phyloP scores from a whole-genome alignment of 2,797 vertebrate genomes.

The Toxotes lorentzi region DNA sequence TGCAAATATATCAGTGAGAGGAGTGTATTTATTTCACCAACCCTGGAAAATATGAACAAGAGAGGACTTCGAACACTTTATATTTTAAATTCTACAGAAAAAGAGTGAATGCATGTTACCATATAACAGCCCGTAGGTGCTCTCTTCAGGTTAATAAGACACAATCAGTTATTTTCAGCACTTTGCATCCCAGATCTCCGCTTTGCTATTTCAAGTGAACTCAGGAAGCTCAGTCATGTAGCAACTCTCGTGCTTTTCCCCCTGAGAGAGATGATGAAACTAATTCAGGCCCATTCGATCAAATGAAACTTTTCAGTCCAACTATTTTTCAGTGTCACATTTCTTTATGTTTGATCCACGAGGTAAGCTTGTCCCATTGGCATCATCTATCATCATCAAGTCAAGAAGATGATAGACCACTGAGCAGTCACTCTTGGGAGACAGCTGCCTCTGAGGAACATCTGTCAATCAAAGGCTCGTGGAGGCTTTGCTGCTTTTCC shows the following conservation, averaged over 20 bases:
- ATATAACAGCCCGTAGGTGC: not conserved
- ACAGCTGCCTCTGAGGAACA: constrained; percentile 69
- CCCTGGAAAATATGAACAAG: constrained; percentile 38
- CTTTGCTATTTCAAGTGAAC: constrained; percentile 32
- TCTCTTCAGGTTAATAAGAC: constrained; percentile 49
- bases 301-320: constrained; percentile 76
- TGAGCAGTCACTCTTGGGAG: constrained; percentile 73
- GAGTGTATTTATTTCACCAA: constrained; percentile 39
- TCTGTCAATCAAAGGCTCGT: constrained; percentile 76
- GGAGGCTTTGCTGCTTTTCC: constrained; percentile 64
- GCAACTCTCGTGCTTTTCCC: constrained; percentile 38
- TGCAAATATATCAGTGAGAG: constrained; percentile 63
- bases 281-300: constrained; percentile 78
- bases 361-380: constrained; percentile 70
- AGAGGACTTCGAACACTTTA: constrained; percentile 10
- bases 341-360: constrained; percentile 82
- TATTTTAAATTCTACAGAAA: not conserved
- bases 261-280: constrained; percentile 70
- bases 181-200: constrained; percentile 27
- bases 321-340: constrained; percentile 84
- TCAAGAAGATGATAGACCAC: constrained; percentile 60
- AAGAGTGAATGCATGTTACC: constrained; percentile 13
- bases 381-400: constrained; percentile 86
- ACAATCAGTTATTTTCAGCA: constrained; percentile 42
- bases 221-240: constrained; percentile 41